Percentiles rank a stretch among this genome's conserved stretches.
phyloP scores from a whole-genome alignment of 2,888 invertebrate genomes.

The Lithophane ornitopus region DNA sequence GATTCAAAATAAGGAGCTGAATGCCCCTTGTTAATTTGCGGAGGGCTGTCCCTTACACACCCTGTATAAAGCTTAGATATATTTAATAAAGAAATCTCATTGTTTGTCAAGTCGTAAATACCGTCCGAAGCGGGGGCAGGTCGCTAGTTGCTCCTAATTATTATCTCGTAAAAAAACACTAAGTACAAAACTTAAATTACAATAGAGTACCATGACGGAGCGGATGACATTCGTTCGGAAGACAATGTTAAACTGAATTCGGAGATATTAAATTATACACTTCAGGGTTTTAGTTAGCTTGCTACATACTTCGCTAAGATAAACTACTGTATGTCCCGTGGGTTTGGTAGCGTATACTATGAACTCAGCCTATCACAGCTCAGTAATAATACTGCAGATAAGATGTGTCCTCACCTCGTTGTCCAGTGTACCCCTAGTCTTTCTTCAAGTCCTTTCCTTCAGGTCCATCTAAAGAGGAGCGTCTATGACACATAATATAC shows the following conservation, averaged over 20 bases:
- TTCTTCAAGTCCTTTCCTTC: background rate
- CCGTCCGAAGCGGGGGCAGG: background rate
- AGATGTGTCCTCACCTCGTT: background rate
- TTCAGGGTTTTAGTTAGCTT: slow-evolving; percentile 8
- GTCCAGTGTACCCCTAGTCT: background rate
- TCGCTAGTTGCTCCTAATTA: slow-evolving; percentile 15
- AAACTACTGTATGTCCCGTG: background rate
- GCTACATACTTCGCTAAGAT: background rate
- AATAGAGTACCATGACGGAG: slow-evolving; percentile 30
- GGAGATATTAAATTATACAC: slow-evolving; percentile 4
- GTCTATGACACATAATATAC: background rate
- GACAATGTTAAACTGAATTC: slow-evolving; percentile 18
- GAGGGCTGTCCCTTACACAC: too few species aligned
- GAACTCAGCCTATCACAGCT: background rate
- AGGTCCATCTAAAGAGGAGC: background rate
- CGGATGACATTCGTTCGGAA: slow-evolving; percentile 37
- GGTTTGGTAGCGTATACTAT: background rate
- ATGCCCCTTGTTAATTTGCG: too few species aligned
- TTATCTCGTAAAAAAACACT: slow-evolving; percentile 10
- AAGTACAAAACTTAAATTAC: slow-evolving; percentile 34
- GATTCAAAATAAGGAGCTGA: too few species aligned
- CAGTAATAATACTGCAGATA: background rate
- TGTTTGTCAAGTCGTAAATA: background rate
- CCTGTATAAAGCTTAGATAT: too few species aligned
- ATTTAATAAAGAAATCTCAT: background rate